Percentiles rank a stretch among this genome's conserved stretches.
Evolutionary conservation across 2,888 invertebrate genomes (phyloP).

Genomic region (Drosophila putrida): DNA sequence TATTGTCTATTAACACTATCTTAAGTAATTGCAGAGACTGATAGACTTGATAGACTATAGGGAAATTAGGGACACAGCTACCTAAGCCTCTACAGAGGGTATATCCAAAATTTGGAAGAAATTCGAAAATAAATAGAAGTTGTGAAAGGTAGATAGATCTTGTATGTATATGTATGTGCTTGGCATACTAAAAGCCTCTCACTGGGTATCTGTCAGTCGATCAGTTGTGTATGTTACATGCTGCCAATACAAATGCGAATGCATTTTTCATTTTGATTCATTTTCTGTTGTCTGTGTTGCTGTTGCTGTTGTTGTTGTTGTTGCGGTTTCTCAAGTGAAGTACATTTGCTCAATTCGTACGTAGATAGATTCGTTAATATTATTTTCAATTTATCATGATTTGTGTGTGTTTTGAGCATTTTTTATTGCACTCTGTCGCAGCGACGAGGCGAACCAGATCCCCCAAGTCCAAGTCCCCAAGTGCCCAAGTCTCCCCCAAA

Average conservation of each 20-base stretch:
- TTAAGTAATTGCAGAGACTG: not conserved
- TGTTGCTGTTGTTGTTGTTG: conserved; percentile 36
- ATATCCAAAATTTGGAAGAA: not conserved
- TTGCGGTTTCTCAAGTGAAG: conserved; percentile 44
- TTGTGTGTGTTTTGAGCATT: conserved; percentile 36
- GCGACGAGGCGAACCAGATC: conserved; percentile 70
- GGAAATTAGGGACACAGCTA: not conserved
- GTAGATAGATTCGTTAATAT: conserved; percentile 60
- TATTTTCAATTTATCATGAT: conserved; percentile 66
- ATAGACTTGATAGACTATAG: not conserved
- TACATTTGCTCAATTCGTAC: conserved; percentile 21
- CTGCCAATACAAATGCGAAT: conserved; percentile 45
- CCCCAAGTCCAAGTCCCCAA: conserved; percentile 44
- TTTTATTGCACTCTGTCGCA: conserved; percentile 47
- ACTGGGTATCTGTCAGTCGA: conserved; percentile 28
- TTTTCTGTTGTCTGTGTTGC: conserved; percentile 22
- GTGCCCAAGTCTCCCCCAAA: conserved; percentile 35
- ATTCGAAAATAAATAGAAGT: not conserved
- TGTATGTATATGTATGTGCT: not conserved
- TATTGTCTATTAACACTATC: too few relatives aligned
- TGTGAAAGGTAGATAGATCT: not conserved
- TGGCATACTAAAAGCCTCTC: not conserved
- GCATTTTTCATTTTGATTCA: conserved; percentile 72
- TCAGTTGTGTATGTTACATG: conserved; percentile 16
- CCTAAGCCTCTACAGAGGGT: not conserved